These are phyloP conservation scores for Poeciliopsis prolifica DNA, from an alignment of 2,113 vertebrate species.

Conservation along the genomic window DNA sequence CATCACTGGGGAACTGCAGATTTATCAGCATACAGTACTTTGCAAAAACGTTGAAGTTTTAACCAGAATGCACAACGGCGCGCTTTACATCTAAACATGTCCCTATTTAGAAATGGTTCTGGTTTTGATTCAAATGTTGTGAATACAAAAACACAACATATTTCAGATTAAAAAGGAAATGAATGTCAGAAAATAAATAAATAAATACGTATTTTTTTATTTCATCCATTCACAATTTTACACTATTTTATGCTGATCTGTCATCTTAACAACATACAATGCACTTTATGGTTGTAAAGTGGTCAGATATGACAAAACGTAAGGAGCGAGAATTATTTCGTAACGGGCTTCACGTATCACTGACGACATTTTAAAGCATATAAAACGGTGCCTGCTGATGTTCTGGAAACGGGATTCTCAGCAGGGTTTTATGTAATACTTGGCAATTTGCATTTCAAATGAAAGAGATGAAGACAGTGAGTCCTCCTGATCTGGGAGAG, in stretches of 20 bases:
- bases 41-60: background rate
- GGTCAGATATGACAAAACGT: no score
- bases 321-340: no score
- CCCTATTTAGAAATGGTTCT: background rate
- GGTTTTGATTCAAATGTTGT: background rate
- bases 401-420: slow-evolving; percentile 6
- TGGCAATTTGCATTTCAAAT: slow-evolving; percentile 36
- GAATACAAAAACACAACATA: background rate
- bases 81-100: background rate
- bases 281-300: background rate
- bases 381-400: background rate
- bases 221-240: background rate
- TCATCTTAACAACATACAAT: background rate
- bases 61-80: background rate
- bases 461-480: slow-evolving; percentile 16
- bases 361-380: slow-evolving; percentile 17
- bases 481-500: slow-evolving; percentile 16
- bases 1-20: background rate
- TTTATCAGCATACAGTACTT: background rate
- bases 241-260: background rate
- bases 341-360: background rate
- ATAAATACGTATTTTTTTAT: background rate
- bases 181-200: background rate
- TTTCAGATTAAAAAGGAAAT: background rate
- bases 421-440: slow-evolving; percentile 6